Evolutionary conservation across 2,888 invertebrate genomes (phyloP), one percentile per base, ranked within the genome.

Genomic region (Pyralis farinalis): DNA sequence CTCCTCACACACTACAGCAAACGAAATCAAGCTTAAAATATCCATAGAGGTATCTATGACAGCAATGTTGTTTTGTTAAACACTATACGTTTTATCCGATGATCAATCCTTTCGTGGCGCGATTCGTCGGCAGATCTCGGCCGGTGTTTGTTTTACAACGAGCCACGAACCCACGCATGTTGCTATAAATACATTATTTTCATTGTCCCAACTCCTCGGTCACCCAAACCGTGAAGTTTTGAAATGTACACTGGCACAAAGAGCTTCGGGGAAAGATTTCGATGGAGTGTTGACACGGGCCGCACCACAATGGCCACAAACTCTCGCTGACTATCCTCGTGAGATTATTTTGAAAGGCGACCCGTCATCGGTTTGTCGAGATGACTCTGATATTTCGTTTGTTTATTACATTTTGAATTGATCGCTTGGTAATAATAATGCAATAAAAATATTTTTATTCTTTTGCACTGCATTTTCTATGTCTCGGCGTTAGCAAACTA

Each of bases 291-390:
- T 87, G 79, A 83, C 79, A 60, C 69, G 63, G 68, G 66, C 62
- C 16, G 58, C 63, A 58, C 51, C 66, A 87, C 85, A 87, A 87
- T 81, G 68, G 71, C 49, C 43, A 62, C 75, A 88, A 88, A 86
- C 85, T 80, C 63, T 80, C 63, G 46, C 46, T 48, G 53, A 47
- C 61, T 55, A 60, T 71, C 63, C 66, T 63, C 65, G 63, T 61
- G 58, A 67, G 80, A 86, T 86, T 85, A 85, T 78, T 80, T 67
- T 63, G 66, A 74, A 71, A 75, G 67, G 62, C 55, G 57, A 66
- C 60, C 65, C 67, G 53, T 62, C 44, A 55, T 60, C 63, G 78
- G 16, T 16, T 16, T 82, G 71, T 66, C 53, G 54, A 80, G 75
- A 78, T 87, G 85, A 87, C 84, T 73, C 47, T 44, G 51, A 58